phyloP scores from a whole-genome alignment of 2,797 vertebrate genomes.

The Peromyscus eremicus region DNA sequence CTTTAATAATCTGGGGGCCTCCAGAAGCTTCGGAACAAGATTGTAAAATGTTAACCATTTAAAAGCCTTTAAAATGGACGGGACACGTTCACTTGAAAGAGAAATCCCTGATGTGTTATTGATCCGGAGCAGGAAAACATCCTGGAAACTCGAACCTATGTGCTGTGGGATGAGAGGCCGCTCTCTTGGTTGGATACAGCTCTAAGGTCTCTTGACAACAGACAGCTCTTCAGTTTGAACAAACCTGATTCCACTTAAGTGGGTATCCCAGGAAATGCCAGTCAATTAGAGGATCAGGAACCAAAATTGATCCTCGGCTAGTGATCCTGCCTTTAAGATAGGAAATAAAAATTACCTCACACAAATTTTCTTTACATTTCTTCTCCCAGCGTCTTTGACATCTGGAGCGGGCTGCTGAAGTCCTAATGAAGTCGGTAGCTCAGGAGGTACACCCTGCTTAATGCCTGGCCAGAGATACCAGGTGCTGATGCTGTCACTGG shows the following conservation, averaged over 20 bases:
- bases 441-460: not conserved
- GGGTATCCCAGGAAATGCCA: not conserved
- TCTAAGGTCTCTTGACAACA: not conserved
- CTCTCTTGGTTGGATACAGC: not conserved
- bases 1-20: conserved; percentile 7
- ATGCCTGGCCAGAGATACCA: not conserved
- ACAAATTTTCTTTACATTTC: not conserved
- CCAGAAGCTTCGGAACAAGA: not conserved
- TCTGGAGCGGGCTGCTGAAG: not conserved
- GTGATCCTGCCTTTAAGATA: not conserved
- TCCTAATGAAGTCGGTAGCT: not conserved
- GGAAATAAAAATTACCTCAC: not conserved
- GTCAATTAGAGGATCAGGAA: not conserved
- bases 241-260: not conserved
- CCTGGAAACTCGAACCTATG: not conserved
- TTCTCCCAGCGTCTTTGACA: not conserved
- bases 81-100: not conserved
- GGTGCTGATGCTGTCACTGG: not conserved
- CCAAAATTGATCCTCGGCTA: not conserved
- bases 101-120: not conserved
- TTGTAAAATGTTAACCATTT: not conserved
- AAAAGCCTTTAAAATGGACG: not conserved
- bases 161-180: not conserved
- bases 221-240: not conserved
- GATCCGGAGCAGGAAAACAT: not conserved